A percentile compares a stretch with the other conserved stretches of the same genome.
phyloP scores from a whole-genome alignment of 2,888 invertebrate genomes.

The Aphrophora alni region DNA sequence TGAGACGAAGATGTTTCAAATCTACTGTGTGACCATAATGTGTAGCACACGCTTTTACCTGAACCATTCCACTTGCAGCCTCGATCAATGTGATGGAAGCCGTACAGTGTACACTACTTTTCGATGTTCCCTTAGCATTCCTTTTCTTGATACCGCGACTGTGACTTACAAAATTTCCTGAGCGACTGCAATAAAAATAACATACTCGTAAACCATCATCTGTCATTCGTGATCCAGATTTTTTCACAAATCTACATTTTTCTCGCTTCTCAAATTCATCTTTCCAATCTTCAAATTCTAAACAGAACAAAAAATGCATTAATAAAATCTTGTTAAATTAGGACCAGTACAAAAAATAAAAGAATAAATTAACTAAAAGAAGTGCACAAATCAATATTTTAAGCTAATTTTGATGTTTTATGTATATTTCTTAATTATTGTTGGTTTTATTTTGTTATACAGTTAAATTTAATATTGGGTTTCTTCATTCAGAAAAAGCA shows the following conservation, averaged over 20 bases:
- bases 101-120: conserved; percentile 33
- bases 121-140: conserved; percentile 22
- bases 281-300: conserved; percentile 48
- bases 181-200: conserved; percentile 36
- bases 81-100: conserved; percentile 37
- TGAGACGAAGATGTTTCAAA: conserved; percentile 28
- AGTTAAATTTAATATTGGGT: no score
- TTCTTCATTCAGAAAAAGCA: no score
- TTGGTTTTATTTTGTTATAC: no score
- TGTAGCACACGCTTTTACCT: conserved; percentile 32
- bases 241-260: conserved; percentile 46
- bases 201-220: conserved; percentile 42
- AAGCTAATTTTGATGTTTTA: no score
- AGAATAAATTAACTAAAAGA: no score
- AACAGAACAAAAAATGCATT: conserved; percentile 25
- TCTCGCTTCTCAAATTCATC: conserved; percentile 46
- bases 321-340: neutral
- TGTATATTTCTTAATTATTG: no score
- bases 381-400: no score
- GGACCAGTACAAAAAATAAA: neutral
- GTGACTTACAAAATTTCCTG: conserved; percentile 26
- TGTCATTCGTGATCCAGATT: conserved; percentile 43
- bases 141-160: conserved; percentile 11
- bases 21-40: conserved; percentile 34
- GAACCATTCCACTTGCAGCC: conserved; percentile 25